Conservation (phyloP, 1,140 invertebrate species). For the Paracyclopina nana region DNA sequence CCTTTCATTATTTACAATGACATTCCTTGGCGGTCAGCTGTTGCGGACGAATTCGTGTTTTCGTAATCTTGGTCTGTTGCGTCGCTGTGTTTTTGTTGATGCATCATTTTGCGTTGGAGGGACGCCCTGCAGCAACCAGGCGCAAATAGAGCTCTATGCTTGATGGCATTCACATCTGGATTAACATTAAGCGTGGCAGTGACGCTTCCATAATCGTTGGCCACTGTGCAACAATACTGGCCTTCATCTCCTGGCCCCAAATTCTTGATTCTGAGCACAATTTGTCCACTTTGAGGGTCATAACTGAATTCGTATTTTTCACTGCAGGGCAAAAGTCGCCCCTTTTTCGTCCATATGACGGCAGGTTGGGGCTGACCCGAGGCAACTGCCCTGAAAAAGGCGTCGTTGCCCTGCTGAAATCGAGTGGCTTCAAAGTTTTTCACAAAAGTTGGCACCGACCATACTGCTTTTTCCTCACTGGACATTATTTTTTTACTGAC, state of each 20-base stretch:
- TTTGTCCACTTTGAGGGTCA: neutral
- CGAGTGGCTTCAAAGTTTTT: conserved; percentile 1
- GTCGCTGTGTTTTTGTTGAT: too few species aligned
- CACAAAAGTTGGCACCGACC: neutral
- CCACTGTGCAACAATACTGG: neutral
- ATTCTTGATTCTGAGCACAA: neutral
- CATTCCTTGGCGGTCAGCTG: too few species aligned
- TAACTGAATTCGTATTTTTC: neutral
- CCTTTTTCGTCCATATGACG: neutral
- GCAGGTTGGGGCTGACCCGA: neutral
- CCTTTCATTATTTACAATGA: too few species aligned
- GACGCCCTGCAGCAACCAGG: too few species aligned
- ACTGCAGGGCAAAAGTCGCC: neutral
- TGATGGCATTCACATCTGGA: neutral
- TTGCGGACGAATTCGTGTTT: too few species aligned
- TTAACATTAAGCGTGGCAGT: conserved; percentile 1
- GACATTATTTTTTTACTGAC: too few species aligned
- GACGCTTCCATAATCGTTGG: neutral
- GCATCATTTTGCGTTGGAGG: too few species aligned
- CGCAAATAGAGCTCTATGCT: too few species aligned
- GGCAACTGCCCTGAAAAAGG: neutral
- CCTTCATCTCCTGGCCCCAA: neutral
- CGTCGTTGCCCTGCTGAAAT: neutral
- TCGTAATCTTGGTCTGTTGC: too few species aligned
- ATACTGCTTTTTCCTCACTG: too few species aligned